Conservation (phyloP, 2,113 vertebrate species). For the Oenanthe melanoleuca region DNA sequence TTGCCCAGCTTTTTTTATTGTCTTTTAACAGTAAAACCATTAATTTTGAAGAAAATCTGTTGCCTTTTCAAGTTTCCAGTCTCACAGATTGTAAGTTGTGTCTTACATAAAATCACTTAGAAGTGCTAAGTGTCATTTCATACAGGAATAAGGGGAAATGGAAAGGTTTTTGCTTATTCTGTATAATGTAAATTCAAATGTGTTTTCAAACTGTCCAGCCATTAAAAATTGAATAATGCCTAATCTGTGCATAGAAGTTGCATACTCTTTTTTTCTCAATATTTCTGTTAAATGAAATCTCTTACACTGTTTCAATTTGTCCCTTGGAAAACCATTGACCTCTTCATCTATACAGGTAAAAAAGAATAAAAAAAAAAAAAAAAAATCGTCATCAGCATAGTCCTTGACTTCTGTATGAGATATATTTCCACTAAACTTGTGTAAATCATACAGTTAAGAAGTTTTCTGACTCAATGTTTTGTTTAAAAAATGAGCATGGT, state of each 20-base stretch:
- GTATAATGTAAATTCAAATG: background rate
- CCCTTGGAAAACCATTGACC: background rate
- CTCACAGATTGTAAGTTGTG: background rate
- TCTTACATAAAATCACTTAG: background rate
- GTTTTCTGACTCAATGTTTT: background rate
- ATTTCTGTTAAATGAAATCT: background rate
- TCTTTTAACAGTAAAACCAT: background rate
- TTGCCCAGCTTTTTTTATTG: background rate
- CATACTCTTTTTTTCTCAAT: background rate
- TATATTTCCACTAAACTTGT: background rate
- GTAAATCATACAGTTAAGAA: background rate
- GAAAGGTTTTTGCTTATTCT: background rate
- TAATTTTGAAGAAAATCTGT: background rate
- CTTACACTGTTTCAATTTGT: background rate
- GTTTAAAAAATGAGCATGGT: background rate
- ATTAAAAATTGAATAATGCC: background rate
- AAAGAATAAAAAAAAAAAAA: fast-evolving
- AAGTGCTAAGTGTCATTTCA: background rate
- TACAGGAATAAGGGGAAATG: background rate
- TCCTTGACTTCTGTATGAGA: background rate
- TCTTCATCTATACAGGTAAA: background rate
- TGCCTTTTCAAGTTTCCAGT: background rate
- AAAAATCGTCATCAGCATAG: background rate
- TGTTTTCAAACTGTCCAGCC: background rate
- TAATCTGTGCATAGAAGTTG: background rate